Conservation (phyloP, 2,113 vertebrate species). For the Penelope pileata region DNA sequence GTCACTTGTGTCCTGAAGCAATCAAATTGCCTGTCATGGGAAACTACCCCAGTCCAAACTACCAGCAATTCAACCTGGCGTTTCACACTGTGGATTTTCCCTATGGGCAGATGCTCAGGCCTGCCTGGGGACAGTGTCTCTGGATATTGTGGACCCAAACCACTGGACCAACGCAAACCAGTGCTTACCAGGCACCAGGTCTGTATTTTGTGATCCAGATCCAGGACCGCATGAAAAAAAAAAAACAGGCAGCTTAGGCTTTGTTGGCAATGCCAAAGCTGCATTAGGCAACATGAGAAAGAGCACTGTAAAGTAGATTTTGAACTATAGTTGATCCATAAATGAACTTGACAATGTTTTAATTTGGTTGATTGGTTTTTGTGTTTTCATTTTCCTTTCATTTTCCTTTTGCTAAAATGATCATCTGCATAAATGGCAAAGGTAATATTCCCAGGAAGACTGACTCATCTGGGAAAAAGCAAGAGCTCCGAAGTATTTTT, state of each 20-base stretch:
- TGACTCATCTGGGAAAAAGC: conserved; percentile 75
- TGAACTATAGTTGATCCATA: not conserved
- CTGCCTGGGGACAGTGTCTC: not conserved
- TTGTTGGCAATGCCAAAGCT: not conserved
- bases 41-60: not conserved
- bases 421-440: conserved; percentile 27
- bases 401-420: too few species aligned
- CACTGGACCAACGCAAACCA: not conserved
- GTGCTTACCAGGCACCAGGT: not conserved
- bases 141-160: not conserved
- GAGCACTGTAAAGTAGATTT: not conserved
- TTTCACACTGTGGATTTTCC: not conserved
- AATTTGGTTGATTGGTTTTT: not conserved
- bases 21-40: not conserved
- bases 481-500: conserved; percentile 10
- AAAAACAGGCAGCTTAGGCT: not conserved
- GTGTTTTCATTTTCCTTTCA: not conserved
- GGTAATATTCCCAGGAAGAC: conserved; percentile 27
- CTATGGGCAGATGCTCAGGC: not conserved
- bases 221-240: not conserved
- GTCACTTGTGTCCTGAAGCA: not conserved
- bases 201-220: not conserved
- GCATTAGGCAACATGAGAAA: not conserved
- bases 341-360: not conserved
- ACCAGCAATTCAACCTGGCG: not conserved